Base-by-base conservation (phyloP, 2,888 invertebrate species). In the Meghimatium bilineatum region DNA sequence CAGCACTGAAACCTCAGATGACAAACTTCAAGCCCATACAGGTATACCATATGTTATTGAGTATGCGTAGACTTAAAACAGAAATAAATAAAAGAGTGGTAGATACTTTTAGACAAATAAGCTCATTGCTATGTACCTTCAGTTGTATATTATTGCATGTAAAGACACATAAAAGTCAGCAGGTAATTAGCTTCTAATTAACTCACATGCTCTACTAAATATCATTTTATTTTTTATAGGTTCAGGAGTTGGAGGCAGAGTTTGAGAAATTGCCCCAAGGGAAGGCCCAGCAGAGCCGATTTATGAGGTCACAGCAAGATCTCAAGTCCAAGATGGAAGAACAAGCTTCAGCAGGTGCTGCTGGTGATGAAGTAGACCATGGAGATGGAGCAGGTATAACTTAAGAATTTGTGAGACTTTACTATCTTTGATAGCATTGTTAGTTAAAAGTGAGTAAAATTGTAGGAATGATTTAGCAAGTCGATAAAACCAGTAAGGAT, bases 11-110 rank as follows among this genome's bases (percentile, higher is more conserved):
- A 92, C 96, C 97, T 0, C 98, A 98, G 93, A 95, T 98, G 86
- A 95, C 96, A 34, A 95, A 96, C 60, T 95, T 99, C 32, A 98
- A 99, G 92, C 97, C 98, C 1, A 96, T 98, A 0, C 97, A 97
- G 90, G 95, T 95, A 88, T 44, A 44, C 44, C 52, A 38, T 1
- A 66, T 32, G 1, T 66, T 66, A 32, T 32, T 63, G n/a, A n/a
- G n/a, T n/a, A n/a, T n/a, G n/a, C n/a, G n/a, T n/a, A n/a, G n/a
- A n/a, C n/a, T n/a, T n/a, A n/a, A n/a, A n/a, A n/a, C n/a, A n/a
- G n/a, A n/a, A n/a, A n/a, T n/a, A n/a, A n/a, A n/a, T n/a, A n/a
- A n/a, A n/a, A n/a, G n/a, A n/a, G n/a, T n/a, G n/a, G n/a, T n/a
- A n/a, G n/a, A n/a, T n/a, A n/a, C n/a, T n/a, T n/a, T n/a, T n/a